Conservation (phyloP, 1,140 invertebrate species). For the Drosophila santomea region DNA sequence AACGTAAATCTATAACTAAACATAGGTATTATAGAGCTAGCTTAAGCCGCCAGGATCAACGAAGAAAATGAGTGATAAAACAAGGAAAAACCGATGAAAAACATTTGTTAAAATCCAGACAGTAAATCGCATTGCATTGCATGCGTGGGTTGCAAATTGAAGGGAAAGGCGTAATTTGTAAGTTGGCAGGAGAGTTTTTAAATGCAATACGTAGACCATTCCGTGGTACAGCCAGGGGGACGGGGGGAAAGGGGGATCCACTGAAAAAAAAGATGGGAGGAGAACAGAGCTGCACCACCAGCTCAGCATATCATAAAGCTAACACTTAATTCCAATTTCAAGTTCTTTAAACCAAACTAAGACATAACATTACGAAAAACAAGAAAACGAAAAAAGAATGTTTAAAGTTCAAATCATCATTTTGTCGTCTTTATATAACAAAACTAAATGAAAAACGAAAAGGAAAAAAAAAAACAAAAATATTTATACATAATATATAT, state of each 20-base stretch:
- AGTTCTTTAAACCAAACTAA: constrained; percentile 45
- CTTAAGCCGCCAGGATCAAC: constrained; percentile 82
- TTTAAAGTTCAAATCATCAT: constrained; percentile 76
- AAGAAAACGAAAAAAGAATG: constrained; percentile 25
- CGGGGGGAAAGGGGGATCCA: neutral
- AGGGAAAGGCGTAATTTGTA: neutral
- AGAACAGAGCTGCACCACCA: constrained; percentile 26
- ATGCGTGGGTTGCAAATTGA: neutral
- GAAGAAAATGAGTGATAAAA: constrained; percentile 83
- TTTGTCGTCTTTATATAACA: constrained; percentile 74
- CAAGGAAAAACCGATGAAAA: constrained; percentile 22
- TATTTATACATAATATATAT: constrained; percentile 56
- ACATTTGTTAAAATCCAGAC: constrained; percentile 30
- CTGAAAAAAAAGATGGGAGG: neutral
- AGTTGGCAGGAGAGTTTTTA: constrained; percentile 27
- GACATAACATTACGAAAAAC: constrained; percentile 17
- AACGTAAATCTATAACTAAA: constrained; percentile 34
- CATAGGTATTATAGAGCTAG: constrained; percentile 51
- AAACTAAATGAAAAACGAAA: constrained; percentile 5
- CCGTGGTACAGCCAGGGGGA: constrained; percentile 28
- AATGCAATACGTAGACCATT: constrained; percentile 71
- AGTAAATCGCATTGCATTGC: neutral
- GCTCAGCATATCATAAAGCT: constrained; percentile 50
- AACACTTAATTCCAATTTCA: constrained; percentile 47
- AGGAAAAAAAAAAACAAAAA: constrained; percentile 13